A percentile compares a stretch with the other conserved stretches of the same genome.
Evolutionary conservation across 2,797 vertebrate genomes (phyloP).

Genomic region (Sebastes iracundus): DNA sequence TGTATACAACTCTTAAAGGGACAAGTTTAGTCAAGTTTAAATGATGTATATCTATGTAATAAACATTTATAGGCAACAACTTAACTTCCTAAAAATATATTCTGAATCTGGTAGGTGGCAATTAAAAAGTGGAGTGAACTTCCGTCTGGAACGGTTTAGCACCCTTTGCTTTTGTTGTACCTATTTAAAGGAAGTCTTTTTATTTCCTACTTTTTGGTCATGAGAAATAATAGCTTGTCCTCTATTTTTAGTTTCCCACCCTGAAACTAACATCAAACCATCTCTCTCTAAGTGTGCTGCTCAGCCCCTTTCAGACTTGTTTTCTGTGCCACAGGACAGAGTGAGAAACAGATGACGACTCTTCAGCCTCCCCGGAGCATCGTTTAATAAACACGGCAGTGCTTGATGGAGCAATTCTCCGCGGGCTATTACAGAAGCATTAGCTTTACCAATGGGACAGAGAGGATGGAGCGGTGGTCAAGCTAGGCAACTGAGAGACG

Average conservation of each 20-base stretch:
- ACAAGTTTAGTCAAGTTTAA: conserved; percentile 18
- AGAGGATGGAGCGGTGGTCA: conserved; percentile 46
- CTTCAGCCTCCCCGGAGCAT: conserved; percentile 41
- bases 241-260: neutral
- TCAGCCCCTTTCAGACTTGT: neutral
- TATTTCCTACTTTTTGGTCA: neutral
- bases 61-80: conserved; percentile 1
- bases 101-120: neutral
- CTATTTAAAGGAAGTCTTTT: neutral
- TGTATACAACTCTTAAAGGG: conserved; percentile 12
- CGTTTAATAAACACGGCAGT: conserved; percentile 38
- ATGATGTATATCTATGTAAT: neutral
- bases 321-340: conserved; percentile 12
- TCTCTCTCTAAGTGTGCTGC: neutral
- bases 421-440: conserved; percentile 54
- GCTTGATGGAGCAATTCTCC: conserved; percentile 53
- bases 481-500: neutral
- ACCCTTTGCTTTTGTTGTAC: neutral
- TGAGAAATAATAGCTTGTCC: neutral
- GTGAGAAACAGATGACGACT: conserved; percentile 25
- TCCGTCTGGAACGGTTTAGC: neutral
- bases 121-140: neutral
- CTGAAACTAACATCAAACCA: neutral
- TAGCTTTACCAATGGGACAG: conserved; percentile 45
- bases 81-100: conserved; percentile 18